Evolutionary conservation across 2,113 vertebrate species (phyloP).

Genomic region (Brachyhypopomus occidentalis): DNA sequence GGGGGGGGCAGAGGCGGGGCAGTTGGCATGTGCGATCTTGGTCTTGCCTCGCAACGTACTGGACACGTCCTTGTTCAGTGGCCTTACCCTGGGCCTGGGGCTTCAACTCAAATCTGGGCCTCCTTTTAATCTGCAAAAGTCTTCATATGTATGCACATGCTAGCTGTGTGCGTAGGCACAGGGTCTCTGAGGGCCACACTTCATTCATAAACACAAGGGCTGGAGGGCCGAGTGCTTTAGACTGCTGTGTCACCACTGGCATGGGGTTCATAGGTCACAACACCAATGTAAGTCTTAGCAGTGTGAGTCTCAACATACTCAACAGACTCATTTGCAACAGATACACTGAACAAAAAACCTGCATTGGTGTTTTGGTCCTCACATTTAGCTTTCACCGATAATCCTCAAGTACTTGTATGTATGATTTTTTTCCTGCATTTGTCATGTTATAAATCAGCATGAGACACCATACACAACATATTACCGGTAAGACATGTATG

Average conservation of each 20-base stretch:
- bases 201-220: slow-evolving; percentile 17
- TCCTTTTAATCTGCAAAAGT: slow-evolving; percentile 32
- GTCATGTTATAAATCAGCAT: too few species aligned
- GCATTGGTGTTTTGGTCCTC: too few species aligned
- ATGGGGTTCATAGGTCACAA: neutral
- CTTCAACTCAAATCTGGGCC: slow-evolving; percentile 19
- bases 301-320: too few species aligned
- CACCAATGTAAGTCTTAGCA: neutral
- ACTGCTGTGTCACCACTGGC: neutral
- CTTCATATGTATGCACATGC: slow-evolving; percentile 6
- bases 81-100: slow-evolving; percentile 30
- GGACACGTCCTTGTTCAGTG: slow-evolving; percentile 29
- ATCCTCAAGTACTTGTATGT: too few species aligned
- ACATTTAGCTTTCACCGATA: too few species aligned
- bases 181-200: neutral
- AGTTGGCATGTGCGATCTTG: slow-evolving; percentile 21
- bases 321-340: neutral
- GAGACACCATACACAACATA: too few species aligned
- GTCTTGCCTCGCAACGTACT: slow-evolving; percentile 20
- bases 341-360: neutral
- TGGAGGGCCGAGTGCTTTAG: slow-evolving; percentile 6
- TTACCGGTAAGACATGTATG: too few species aligned
- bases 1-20: slow-evolving; percentile 26
- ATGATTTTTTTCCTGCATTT: too few species aligned
- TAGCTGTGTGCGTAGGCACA: slow-evolving; percentile 47